Percentiles rank a stretch among this genome's conserved stretches.
Evolutionary conservation across 2,888 invertebrate species (phyloP).

Genomic region (Galerucella nymphaeae): DNA sequence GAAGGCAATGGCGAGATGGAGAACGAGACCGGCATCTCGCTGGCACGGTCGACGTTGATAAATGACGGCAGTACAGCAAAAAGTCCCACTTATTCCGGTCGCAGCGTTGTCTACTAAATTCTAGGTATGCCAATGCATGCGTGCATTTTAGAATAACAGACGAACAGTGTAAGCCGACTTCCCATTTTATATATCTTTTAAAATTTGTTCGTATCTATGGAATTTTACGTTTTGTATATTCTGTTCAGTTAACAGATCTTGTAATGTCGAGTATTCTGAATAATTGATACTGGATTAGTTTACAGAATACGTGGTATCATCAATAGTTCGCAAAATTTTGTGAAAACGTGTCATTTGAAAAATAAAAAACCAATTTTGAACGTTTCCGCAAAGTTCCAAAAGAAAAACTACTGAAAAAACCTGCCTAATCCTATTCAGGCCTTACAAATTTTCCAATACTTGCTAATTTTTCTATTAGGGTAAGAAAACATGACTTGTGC

Average conservation of each 20-base stretch:
- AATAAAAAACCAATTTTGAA: too few relatives aligned
- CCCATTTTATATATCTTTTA: constrained; percentile 17
- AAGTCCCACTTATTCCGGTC: constrained; percentile 34
- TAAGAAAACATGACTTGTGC: too few relatives aligned
- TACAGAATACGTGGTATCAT: neutral
- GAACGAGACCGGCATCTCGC: constrained; percentile 15
- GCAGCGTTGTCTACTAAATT: constrained; percentile 22
- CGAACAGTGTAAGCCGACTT: constrained; percentile 9
- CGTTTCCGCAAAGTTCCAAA: too few relatives aligned
- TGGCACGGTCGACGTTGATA: constrained; percentile 45
- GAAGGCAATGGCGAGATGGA: constrained; percentile 13
- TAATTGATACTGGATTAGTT: neutral
- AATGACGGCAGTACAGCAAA: constrained; percentile 40
- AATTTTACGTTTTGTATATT: neutral
- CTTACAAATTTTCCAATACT: too few relatives aligned
- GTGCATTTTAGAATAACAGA: constrained; percentile 5
- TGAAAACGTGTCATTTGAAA: too few relatives aligned
- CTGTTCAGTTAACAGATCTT: neutral
- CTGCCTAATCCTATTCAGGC: too few relatives aligned
- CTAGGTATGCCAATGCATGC: constrained; percentile 26
- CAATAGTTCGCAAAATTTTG: too few relatives aligned
- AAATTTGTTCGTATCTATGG: constrained; percentile 3
- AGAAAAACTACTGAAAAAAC: too few relatives aligned
- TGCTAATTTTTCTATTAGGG: too few relatives aligned
- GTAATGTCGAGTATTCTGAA: neutral